Percentiles rank a stretch among this genome's conserved stretches.
Evolutionary conservation across 2,113 vertebrate genomes (phyloP).

Genomic region (Periophthalmodon schlosseri): DNA sequence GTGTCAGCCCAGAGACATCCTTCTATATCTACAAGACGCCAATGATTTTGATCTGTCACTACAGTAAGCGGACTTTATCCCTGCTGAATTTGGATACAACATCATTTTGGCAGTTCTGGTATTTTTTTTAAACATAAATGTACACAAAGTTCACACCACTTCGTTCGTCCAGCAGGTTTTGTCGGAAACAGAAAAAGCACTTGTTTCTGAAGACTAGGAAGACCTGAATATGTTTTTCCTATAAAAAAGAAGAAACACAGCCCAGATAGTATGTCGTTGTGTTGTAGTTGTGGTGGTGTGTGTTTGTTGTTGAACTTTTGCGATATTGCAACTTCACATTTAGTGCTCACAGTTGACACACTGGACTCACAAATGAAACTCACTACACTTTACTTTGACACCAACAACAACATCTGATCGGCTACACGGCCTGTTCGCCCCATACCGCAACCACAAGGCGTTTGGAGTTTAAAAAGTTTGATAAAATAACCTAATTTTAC

Average conservation of each 20-base stretch:
- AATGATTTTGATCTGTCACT: conserved; percentile 54
- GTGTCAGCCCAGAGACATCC: conserved; percentile 57
- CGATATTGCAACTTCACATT: conserved; percentile 88
- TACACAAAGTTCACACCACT: conserved; percentile 68
- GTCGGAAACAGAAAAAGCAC: conserved; percentile 90
- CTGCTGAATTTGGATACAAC: conserved; percentile 72
- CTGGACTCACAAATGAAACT: conserved; percentile 86
- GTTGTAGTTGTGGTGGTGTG: conserved; percentile 59
- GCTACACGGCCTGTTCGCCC: conserved; percentile 84
- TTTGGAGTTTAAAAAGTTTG: background rate
- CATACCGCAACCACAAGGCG: conserved; percentile 62
- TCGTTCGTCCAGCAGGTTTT: conserved; percentile 87
- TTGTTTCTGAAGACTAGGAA: conserved; percentile 82
- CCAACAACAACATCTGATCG: conserved; percentile 80
- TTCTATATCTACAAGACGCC: conserved; percentile 44
- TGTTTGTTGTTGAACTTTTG: conserved; percentile 58
- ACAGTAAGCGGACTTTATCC: conserved; percentile 63
- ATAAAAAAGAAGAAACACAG: conserved; percentile 60
- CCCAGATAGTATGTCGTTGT: conserved; percentile 72
- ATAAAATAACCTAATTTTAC: background rate
- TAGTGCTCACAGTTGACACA: conserved; percentile 91
- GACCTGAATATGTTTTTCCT: conserved; percentile 82
- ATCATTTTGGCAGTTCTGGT: conserved; percentile 81
- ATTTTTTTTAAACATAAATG: conserved; percentile 64
- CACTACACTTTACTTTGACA: conserved; percentile 90